Percentiles rank a stretch among this genome's conserved stretches.
Conservation (phyloP, 2,797 vertebrate species). For the Thunnus albacares region DNA sequence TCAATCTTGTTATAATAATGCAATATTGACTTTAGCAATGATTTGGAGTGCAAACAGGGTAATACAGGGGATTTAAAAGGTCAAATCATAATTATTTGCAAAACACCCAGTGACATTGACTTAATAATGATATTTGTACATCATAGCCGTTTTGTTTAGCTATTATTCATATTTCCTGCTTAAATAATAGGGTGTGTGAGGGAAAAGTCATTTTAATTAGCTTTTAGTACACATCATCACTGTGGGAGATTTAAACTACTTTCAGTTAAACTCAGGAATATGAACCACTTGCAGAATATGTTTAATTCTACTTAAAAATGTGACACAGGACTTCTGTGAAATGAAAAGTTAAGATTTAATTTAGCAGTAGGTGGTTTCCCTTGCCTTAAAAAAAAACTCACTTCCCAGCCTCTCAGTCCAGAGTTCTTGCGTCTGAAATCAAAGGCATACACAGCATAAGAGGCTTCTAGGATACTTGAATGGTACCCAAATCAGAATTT, state of each 20-base stretch:
- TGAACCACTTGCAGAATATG: neutral
- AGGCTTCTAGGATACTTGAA: neutral
- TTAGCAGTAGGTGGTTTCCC: conserved; percentile 14
- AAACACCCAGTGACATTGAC: conserved; percentile 21
- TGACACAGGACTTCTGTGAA: conserved; percentile 1
- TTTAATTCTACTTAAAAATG: conserved; percentile 17
- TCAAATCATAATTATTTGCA: conserved; percentile 25
- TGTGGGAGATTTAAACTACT: conserved; percentile 31
- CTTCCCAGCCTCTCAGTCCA: conserved; percentile 16
- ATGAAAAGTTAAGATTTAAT: conserved; percentile 36
- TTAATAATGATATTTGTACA: conserved; percentile 19
- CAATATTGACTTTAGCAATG: conserved; percentile 15
- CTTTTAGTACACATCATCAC: conserved; percentile 23
- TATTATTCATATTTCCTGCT: conserved; percentile 17
- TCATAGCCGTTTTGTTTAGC: conserved; percentile 6
- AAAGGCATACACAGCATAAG: neutral
- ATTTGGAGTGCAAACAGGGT: conserved; percentile 23
- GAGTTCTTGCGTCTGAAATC: conserved; percentile 29
- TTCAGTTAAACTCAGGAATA: conserved; percentile 18
- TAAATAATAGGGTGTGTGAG: conserved; percentile 13
- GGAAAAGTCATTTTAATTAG: conserved; percentile 33
- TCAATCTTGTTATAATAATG: conserved; percentile 2
- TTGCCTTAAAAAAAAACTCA: conserved; percentile 18
- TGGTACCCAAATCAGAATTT: too few relatives aligned
- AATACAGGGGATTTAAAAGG: neutral